A percentile compares a stretch with the other conserved stretches of the same genome.
These are phyloP conservation scores for Columbina picui DNA, from an alignment of 2,113 vertebrate genomes.

Conservation along the genomic window DNA sequence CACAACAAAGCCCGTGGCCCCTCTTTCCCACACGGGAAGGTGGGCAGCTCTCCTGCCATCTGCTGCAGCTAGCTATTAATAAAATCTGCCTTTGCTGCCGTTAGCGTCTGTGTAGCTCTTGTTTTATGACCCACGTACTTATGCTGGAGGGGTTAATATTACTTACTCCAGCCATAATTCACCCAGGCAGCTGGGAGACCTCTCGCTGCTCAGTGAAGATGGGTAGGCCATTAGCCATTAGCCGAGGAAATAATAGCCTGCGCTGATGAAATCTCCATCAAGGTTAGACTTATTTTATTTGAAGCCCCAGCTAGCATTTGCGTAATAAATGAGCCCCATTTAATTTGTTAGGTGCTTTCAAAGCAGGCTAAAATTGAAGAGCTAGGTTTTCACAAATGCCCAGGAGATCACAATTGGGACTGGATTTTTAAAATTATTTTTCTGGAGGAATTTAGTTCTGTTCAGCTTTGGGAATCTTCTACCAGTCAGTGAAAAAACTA, in stretches of 20 bases:
- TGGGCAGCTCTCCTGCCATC: conserved; percentile 24
- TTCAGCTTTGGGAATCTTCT: not conserved
- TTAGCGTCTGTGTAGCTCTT: conserved; percentile 62
- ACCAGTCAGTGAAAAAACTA: rapidly evolving
- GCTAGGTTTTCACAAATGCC: conserved; percentile 2
- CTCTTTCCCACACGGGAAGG: conserved; percentile 7
- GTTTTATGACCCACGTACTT: conserved; percentile 49
- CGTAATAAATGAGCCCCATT: conserved; percentile 1
- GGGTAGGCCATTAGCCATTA: conserved; percentile 40
- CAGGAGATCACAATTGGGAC: not conserved
- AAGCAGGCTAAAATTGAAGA: not conserved
- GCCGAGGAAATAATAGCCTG: conserved; percentile 34
- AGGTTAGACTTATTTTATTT: conserved; percentile 49
- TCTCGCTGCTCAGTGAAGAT: conserved; percentile 60
- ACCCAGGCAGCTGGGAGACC: conserved; percentile 64
- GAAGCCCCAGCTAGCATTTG: conserved; percentile 36
- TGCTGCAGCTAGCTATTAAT: conserved; percentile 56
- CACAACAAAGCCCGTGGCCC: not conserved
- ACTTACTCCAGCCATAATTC: conserved; percentile 72
- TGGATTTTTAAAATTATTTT: not conserved
- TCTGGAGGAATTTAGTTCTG: not conserved
- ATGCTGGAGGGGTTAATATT: conserved; percentile 68
- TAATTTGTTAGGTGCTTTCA: not conserved
- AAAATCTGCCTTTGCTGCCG: conserved; percentile 47
- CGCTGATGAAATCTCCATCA: conserved; percentile 42